These are phyloP conservation scores for Glareola pratincola DNA, from an alignment of 2,113 vertebrate species.

Conservation along the genomic window DNA sequence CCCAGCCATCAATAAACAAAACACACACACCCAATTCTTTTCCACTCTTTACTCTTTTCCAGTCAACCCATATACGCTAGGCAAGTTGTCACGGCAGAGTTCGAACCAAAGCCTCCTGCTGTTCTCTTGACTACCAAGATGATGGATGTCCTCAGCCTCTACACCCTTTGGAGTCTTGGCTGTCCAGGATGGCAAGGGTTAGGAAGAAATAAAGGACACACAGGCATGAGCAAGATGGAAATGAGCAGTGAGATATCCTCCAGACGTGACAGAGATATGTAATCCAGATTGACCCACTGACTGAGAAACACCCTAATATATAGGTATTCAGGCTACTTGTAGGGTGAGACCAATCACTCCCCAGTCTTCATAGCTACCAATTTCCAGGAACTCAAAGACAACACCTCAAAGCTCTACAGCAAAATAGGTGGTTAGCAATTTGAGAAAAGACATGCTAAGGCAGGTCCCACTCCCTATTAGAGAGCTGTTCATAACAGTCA, in stretches of 20 bases:
- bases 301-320: not conserved
- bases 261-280: fast-evolving
- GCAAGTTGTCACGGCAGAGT: not conserved
- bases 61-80: not conserved
- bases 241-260: not conserved
- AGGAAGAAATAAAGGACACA: not conserved
- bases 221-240: not conserved
- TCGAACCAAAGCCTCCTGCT: not conserved
- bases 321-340: not conserved
- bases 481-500: not conserved
- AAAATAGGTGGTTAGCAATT: not conserved
- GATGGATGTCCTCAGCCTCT: not conserved
- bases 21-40: not conserved
- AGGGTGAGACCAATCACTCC: not conserved
- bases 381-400: not conserved
- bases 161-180: not conserved
- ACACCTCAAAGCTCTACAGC: not conserved
- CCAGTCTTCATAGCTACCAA: not conserved
- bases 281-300: not conserved
- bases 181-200: not conserved
- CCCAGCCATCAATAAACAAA: not conserved
- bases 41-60: not conserved
- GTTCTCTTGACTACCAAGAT: not conserved
- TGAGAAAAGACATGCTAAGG: not conserved
- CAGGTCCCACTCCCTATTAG: not conserved